A percentile compares a stretch with the other conserved stretches of the same genome.
Conservation (phyloP, 1,140 invertebrate species). For the Aphelenchoides avenae region DNA sequence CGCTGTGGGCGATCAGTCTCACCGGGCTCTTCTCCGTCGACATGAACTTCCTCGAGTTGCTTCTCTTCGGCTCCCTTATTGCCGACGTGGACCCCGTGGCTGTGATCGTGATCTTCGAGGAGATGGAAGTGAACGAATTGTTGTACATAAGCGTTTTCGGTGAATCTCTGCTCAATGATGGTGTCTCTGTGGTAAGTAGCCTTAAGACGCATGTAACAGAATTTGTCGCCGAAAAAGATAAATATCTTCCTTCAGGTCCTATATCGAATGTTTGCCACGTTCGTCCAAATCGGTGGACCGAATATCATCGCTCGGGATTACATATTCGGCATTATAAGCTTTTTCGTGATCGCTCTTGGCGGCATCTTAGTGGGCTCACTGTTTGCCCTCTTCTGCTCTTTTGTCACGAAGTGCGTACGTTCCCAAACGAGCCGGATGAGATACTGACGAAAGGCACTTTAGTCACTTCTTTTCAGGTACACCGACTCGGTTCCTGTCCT, state of each 20-base stretch:
- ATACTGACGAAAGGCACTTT: too few species aligned
- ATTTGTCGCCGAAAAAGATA: too few species aligned
- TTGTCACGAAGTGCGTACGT: conserved; percentile 47
- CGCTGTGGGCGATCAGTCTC: conserved; percentile 50
- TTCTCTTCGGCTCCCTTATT: conserved; percentile 88
- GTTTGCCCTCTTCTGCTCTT: conserved; percentile 87
- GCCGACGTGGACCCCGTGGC: conserved; percentile 97
- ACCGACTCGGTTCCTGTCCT: conserved; percentile 20
- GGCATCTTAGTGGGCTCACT: conserved; percentile 89
- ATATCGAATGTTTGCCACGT: conserved; percentile 91
- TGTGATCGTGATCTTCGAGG: conserved; percentile 92
- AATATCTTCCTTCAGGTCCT: too few species aligned
- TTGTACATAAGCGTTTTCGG: conserved; percentile 19
- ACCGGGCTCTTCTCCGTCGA: conserved; percentile 53
- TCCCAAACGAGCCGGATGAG: not conserved
- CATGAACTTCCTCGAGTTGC: conserved; percentile 72
- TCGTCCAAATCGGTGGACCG: conserved; percentile 63
- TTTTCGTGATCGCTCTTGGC: conserved; percentile 87
- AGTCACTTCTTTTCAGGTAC: conserved; percentile 13
- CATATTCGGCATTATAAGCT: conserved; percentile 77
- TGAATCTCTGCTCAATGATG: conserved; percentile 38
- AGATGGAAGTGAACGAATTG: conserved; percentile 78
- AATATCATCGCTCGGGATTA: conserved; percentile 65
- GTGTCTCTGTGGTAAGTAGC: conserved; percentile 73
- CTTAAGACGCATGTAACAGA: too few species aligned